Evolutionary conservation across 2,797 vertebrate genomes (phyloP).

Genomic region (Syndactyla subalaris): DNA sequence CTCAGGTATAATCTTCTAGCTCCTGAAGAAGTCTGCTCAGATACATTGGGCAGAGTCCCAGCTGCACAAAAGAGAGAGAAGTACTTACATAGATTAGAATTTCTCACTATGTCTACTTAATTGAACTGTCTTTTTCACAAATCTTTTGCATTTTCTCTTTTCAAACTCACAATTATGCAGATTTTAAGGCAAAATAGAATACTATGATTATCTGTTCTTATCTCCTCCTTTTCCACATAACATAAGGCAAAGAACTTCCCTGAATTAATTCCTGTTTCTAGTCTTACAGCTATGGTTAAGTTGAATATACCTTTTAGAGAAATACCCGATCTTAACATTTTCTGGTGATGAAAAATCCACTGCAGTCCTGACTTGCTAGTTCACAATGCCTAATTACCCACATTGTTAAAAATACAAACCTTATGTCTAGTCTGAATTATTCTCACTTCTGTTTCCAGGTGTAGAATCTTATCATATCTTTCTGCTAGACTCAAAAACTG

Average conservation of each 20-base stretch:
- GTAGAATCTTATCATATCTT: neutral
- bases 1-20: neutral
- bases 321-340: neutral
- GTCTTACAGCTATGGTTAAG: neutral
- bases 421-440: neutral
- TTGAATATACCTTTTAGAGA: neutral
- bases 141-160: conserved; percentile 28
- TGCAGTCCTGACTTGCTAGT: neutral
- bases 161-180: neutral
- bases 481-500: neutral
- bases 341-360: conserved; percentile 4
- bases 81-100: neutral
- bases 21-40: neutral
- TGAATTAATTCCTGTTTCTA: conserved; percentile 28
- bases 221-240: neutral
- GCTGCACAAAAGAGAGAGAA: neutral
- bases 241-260: neutral
- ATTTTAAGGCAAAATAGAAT: conserved; percentile 16
- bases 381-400: conserved; percentile 29
- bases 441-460: neutral
- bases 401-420: conserved; percentile 10
- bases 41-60: neutral
- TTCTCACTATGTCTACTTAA: neutral
- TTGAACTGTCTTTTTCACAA: neutral
- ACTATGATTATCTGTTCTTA: neutral